These are phyloP conservation scores for Limnephilus lunatus DNA, from an alignment of 2,888 invertebrate species.

Conservation along the genomic window DNA sequence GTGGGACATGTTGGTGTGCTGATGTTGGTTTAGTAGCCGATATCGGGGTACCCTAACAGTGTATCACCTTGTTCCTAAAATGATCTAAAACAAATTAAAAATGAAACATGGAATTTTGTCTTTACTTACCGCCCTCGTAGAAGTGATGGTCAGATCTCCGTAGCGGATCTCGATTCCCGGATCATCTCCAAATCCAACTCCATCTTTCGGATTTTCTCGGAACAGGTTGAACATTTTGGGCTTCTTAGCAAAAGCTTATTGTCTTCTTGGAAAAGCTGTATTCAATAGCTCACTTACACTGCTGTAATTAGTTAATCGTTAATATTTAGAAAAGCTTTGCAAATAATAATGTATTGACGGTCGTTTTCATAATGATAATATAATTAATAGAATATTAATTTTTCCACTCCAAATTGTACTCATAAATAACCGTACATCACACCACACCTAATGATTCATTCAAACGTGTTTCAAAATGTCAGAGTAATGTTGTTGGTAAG, in stretches of 20 bases:
- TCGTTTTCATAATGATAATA: background rate
- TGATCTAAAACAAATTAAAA: background rate
- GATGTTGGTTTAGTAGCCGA: too few species aligned
- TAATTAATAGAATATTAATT: background rate
- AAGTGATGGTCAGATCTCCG: background rate
- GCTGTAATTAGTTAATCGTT: background rate
- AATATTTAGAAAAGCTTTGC: too few species aligned
- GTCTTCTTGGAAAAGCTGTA: background rate
- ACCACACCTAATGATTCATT: background rate
- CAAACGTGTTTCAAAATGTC: background rate
- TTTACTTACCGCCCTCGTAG: background rate
- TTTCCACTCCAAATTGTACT: too few species aligned
- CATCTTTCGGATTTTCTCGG: background rate
- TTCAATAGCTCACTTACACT: background rate
- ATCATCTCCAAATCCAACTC: background rate
- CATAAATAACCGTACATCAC: too few species aligned
- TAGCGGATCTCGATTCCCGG: background rate
- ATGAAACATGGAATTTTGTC: background rate
- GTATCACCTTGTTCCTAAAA: background rate
- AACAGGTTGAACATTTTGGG: background rate
- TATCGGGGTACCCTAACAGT: too few species aligned
- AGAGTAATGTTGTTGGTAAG: background rate
- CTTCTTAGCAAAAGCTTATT: background rate
- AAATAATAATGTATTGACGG: background rate
- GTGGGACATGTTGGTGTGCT: too few species aligned